Conservation (phyloP, 30 jellyfish, hydroid and myxozoan species). For the Phacellophora camtschatica region DNA sequence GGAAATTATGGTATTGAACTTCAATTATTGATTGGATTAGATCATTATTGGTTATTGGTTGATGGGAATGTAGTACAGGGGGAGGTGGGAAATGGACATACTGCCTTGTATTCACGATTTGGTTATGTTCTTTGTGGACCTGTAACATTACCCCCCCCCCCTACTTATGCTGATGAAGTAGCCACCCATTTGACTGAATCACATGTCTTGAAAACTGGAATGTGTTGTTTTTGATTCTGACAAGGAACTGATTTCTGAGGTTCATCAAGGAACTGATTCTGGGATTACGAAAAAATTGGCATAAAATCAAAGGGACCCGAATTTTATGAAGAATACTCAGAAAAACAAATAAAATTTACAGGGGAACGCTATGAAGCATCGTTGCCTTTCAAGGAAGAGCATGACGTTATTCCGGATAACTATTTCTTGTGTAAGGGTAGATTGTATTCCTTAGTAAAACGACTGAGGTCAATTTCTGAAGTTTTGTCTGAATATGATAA, state of each 20-base stretch:
- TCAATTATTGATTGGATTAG: not conserved
- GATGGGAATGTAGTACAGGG: not conserved
- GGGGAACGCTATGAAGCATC: conserved; percentile 31
- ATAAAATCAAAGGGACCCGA: conserved; percentile 4
- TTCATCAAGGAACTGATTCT: not conserved
- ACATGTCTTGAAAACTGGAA: not conserved
- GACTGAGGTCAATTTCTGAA: not conserved
- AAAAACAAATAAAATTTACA: not conserved
- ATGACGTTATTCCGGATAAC: not conserved
- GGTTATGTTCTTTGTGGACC: not conserved
- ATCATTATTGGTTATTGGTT: not conserved
- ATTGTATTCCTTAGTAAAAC: conserved; percentile 3
- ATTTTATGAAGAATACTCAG: conserved; percentile 7
- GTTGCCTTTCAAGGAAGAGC: conserved; percentile 40
- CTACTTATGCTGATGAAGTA: not conserved
- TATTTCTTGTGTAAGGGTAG: not conserved
- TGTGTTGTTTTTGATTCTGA: not conserved
- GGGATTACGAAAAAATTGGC: conserved; percentile 52
- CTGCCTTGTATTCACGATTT: not conserved
- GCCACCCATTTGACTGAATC: not conserved
- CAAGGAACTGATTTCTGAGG: not conserved
- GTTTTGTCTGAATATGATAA: conserved; percentile 32
- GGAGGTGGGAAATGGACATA: no score
- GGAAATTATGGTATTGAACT: not conserved
- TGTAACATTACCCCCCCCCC: not conserved